Conservation (phyloP, 2,888 invertebrate species). For the Epinotia brunnichana region DNA sequence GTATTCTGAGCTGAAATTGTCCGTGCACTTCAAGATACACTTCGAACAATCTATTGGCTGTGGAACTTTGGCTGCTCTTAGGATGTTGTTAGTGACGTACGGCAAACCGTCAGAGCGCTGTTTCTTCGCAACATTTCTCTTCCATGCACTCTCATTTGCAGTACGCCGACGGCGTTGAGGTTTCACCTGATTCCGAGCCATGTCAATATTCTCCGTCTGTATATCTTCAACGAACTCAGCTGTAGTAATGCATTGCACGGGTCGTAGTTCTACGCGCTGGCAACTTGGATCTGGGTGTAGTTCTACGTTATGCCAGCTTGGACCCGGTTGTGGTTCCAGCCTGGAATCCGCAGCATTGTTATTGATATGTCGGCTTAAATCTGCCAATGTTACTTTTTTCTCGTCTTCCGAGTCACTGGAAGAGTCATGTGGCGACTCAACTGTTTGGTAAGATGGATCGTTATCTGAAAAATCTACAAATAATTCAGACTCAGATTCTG, state of each 20-base stretch:
- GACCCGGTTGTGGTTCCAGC: background rate
- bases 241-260: background rate
- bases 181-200: background rate
- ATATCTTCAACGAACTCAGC: background rate
- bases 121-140: background rate
- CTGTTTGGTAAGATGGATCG: background rate
- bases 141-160: background rate
- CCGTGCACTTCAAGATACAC: conserved; percentile 15
- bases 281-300: background rate
- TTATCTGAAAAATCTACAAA: background rate
- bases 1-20: background rate
- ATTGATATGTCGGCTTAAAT: background rate
- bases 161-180: background rate
- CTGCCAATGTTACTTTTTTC: background rate
- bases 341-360: background rate
- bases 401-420: conserved; percentile 2
- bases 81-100: background rate
- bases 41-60: background rate
- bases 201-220: background rate
- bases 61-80: background rate
- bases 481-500: background rate
- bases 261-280: background rate
- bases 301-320: no score
- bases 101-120: background rate
- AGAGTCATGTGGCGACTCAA: background rate